Evolutionary conservation across 2,888 invertebrate species (phyloP).

Genomic region (Diplolepis rosae): DNA sequence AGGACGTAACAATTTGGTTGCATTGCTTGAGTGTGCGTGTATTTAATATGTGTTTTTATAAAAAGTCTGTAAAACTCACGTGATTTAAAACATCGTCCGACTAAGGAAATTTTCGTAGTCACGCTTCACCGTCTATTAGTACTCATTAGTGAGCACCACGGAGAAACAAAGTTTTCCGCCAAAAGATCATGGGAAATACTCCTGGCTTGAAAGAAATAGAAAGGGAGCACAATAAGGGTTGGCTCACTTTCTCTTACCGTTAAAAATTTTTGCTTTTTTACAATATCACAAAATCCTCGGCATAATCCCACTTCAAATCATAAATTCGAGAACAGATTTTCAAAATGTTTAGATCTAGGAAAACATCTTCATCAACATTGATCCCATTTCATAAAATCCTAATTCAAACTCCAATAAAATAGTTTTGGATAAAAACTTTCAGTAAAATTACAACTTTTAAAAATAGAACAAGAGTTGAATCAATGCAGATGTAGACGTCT

Average conservation of each 20-base stretch:
- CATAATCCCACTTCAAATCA: not conserved
- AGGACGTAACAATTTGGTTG: too few species aligned
- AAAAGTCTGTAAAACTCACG: conserved; percentile 25
- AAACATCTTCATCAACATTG: not conserved
- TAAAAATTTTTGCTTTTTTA: not conserved
- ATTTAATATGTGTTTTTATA: not conserved
- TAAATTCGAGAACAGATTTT: not conserved
- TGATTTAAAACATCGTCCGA: not conserved
- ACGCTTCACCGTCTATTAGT: not conserved
- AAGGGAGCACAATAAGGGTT: not conserved
- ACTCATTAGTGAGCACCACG: not conserved
- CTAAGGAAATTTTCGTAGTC: not conserved
- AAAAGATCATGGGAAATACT: not conserved
- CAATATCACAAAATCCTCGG: conserved; percentile 24
- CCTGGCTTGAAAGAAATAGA: not conserved
- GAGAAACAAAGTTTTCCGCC: not conserved
- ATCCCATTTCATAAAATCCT: not conserved
- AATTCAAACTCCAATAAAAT: not conserved
- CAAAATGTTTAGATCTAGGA: not conserved
- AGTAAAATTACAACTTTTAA: conserved; percentile 1
- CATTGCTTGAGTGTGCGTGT: not conserved
- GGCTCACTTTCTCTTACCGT: too few species aligned
- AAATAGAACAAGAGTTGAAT: not conserved
- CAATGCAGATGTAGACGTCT: not conserved
- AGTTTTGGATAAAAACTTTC: not conserved